Evolutionary conservation across 2,888 invertebrate genomes (phyloP).

Genomic region (Andrena hattorfiana): DNA sequence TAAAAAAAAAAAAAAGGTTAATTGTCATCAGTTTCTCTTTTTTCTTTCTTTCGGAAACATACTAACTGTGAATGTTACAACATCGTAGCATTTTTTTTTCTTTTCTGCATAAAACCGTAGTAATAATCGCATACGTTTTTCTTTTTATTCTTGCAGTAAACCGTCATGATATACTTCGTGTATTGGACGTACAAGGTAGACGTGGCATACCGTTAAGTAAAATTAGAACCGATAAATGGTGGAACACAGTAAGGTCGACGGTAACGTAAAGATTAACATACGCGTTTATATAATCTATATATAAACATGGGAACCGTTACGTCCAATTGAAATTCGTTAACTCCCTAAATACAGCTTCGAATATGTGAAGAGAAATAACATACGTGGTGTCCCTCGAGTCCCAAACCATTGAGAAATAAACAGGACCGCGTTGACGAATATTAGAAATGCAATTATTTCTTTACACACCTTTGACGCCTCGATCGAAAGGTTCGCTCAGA

Average conservation of each 20-base stretch:
- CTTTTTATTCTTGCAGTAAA: not conserved
- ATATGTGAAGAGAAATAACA: slow-evolving; percentile 13
- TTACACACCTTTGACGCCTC: slow-evolving; percentile 15
- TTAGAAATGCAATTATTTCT: slow-evolving; percentile 40
- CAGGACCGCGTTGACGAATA: slow-evolving; percentile 17
- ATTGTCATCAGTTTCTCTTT: slow-evolving; percentile 48
- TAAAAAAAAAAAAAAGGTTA: slow-evolving; percentile 69
- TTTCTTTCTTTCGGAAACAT: slow-evolving; percentile 55
- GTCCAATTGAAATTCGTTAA: slow-evolving; percentile 3
- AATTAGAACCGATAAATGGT: slow-evolving; percentile 33
- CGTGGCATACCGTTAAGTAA: slow-evolving; percentile 39
- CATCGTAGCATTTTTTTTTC: slow-evolving; percentile 22
- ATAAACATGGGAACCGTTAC: not conserved
- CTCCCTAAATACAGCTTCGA: slow-evolving; percentile 15
- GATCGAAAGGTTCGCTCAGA: not conserved
- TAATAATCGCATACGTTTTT: slow-evolving; percentile 22
- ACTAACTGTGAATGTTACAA: slow-evolving; percentile 53
- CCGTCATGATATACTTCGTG: not conserved
- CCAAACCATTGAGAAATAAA: slow-evolving; percentile 34
- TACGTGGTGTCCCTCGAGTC: slow-evolving; percentile 2
- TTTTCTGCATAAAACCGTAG: slow-evolving; percentile 39
- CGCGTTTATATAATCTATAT: slow-evolving; percentile 10
- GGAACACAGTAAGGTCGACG: slow-evolving; percentile 25
- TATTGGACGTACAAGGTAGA: slow-evolving; percentile 18
- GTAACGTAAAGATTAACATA: slow-evolving; percentile 21